Conservation (phyloP, 2,113 vertebrate genomes). For the Oreochromis niloticus region DNA sequence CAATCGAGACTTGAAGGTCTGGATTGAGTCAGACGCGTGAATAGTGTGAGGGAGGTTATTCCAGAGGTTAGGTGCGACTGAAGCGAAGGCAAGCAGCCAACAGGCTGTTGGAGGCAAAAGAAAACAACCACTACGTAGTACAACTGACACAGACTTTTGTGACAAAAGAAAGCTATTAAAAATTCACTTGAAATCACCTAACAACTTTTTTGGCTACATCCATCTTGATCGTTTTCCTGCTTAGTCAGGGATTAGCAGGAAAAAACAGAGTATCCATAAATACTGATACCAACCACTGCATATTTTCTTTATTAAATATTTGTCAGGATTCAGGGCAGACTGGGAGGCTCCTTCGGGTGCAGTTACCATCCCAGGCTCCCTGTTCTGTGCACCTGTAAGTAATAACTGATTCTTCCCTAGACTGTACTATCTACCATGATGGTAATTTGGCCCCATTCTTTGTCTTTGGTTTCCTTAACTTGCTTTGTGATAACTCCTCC, state of each 20-base stretch:
- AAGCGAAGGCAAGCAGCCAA: not conserved
- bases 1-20: too few relatives aligned
- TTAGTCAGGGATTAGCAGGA: not conserved
- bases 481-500: not conserved
- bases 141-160: not conserved
- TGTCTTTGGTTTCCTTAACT: not conserved
- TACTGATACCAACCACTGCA: not conserved
- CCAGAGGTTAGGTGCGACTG: too few relatives aligned
- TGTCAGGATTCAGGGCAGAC: not conserved
- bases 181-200: not conserved
- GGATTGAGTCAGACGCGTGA: too few relatives aligned
- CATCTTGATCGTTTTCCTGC: not conserved
- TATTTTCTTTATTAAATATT: not conserved
- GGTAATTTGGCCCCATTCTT: not conserved
- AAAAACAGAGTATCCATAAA: not conserved
- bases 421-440: not conserved
- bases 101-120: not conserved
- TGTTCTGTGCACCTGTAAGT: too few relatives aligned
- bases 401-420: not conserved
- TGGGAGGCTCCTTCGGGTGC: not conserved
- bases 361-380: too few relatives aligned
- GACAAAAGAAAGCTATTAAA: not conserved
- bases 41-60: too few relatives aligned
- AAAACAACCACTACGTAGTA: not conserved
- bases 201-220: not conserved